Evolutionary conservation across 1,140 invertebrate genomes (phyloP).

Genomic region (Diorhabda sublineata): DNA sequence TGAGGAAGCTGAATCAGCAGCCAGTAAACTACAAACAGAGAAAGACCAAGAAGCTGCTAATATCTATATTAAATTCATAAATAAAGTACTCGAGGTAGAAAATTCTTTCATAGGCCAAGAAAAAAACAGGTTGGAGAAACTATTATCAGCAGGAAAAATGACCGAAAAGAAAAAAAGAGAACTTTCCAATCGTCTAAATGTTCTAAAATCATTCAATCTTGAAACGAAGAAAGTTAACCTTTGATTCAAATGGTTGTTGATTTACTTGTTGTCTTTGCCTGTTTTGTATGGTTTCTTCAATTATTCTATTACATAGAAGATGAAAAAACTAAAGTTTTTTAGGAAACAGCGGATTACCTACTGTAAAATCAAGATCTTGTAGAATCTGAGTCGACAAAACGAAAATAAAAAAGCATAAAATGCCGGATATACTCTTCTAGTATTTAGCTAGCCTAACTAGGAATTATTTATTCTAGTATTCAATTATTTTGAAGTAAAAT

Average conservation of each 20-base stretch:
- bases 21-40: slow-evolving; percentile 45
- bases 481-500: too few relatives aligned
- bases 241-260: slow-evolving; percentile 25
- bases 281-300: background rate
- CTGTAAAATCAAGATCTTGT: too few relatives aligned
- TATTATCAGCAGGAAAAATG: slow-evolving; percentile 76
- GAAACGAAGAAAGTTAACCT: slow-evolving; percentile 35
- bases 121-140: slow-evolving; percentile 72
- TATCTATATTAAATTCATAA: slow-evolving; percentile 82
- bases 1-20: slow-evolving; percentile 54
- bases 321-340: too few relatives aligned
- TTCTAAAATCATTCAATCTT: slow-evolving; percentile 75
- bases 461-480: too few relatives aligned
- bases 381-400: too few relatives aligned
- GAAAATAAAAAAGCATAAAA: too few relatives aligned
- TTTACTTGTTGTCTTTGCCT: slow-evolving; percentile 11
- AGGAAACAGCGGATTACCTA: too few relatives aligned
- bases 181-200: slow-evolving; percentile 76
- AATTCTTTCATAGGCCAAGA: slow-evolving; percentile 77
- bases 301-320: too few relatives aligned
- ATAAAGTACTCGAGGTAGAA: slow-evolving; percentile 78
- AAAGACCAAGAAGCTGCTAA: slow-evolving; percentile 63
- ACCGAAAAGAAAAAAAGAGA: slow-evolving; percentile 83
- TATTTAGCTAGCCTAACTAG: too few relatives aligned
- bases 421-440: too few relatives aligned